Conservation (phyloP, 2,113 vertebrate genomes). For the Accipiter cooperii region DNA sequence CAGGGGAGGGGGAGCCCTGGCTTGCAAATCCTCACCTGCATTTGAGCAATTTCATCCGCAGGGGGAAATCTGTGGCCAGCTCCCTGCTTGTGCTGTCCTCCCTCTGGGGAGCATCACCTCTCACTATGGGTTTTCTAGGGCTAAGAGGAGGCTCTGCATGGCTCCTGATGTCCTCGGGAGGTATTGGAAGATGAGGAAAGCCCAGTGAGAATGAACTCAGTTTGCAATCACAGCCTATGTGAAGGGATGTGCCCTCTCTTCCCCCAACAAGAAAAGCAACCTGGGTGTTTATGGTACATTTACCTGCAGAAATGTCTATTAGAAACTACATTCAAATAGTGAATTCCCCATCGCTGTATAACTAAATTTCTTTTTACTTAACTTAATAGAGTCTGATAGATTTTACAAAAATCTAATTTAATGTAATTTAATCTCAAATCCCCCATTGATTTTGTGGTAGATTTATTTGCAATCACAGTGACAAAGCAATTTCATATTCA, state of each 20-base stretch:
- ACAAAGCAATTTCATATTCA: constrained; percentile 9
- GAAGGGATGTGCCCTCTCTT: background rate
- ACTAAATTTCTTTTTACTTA: background rate
- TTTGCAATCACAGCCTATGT: background rate
- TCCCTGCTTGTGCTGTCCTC: background rate
- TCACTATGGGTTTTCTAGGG: rapidly evolving
- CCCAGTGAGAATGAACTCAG: background rate
- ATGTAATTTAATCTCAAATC: constrained; percentile 23
- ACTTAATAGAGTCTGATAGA: constrained; percentile 18
- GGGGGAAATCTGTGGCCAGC: background rate
- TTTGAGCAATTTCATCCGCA: background rate
- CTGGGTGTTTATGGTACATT: background rate
- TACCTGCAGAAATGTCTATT: background rate
- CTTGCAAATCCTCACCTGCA: background rate
- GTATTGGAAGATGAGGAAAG: background rate
- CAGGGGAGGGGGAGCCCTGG: background rate
- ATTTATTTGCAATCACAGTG: background rate
- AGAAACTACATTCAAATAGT: background rate
- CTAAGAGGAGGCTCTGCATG: background rate
- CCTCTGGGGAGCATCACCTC: background rate
- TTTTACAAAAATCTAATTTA: constrained; percentile 25
- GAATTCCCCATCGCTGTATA: background rate
- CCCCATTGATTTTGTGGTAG: background rate
- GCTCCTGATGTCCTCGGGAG: background rate
- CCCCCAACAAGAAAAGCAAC: background rate